Evolutionary conservation across 2,797 vertebrate genomes (phyloP).

Genomic region (Rallus crepitans): DNA sequence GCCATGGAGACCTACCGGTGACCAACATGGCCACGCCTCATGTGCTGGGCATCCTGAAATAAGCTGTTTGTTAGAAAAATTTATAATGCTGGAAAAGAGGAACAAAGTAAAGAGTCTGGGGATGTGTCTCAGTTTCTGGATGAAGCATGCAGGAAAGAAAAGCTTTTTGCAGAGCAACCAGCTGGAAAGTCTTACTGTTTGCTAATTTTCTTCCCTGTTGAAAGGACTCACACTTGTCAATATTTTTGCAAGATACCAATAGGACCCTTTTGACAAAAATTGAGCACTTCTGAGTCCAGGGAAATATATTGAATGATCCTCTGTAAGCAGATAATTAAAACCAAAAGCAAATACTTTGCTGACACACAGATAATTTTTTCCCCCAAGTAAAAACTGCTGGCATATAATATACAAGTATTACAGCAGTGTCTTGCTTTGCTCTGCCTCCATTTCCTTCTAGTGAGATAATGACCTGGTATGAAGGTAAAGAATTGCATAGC

Average conservation of each 20-base stretch:
- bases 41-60: neutral
- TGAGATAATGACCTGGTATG: neutral
- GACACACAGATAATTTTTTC: neutral
- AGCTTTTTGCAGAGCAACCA: neutral
- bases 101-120: neutral
- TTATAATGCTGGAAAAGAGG: neutral
- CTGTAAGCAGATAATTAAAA: neutral
- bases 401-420: neutral
- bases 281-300: neutral
- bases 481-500: neutral
- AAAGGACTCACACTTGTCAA: fast-evolving
- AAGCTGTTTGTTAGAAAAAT: neutral
- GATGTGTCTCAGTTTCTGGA: neutral
- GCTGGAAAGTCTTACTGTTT: neutral
- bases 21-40: neutral
- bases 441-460: neutral
- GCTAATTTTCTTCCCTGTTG: neutral
- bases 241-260: neutral
- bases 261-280: neutral
- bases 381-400: neutral
- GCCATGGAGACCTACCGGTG: neutral
- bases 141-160: neutral
- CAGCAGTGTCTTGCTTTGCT: neutral
- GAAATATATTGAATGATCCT: neutral
- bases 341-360: neutral